These are phyloP conservation scores for Drosophila melanica DNA, from an alignment of 1,140 invertebrate species.

Conservation along the genomic window DNA sequence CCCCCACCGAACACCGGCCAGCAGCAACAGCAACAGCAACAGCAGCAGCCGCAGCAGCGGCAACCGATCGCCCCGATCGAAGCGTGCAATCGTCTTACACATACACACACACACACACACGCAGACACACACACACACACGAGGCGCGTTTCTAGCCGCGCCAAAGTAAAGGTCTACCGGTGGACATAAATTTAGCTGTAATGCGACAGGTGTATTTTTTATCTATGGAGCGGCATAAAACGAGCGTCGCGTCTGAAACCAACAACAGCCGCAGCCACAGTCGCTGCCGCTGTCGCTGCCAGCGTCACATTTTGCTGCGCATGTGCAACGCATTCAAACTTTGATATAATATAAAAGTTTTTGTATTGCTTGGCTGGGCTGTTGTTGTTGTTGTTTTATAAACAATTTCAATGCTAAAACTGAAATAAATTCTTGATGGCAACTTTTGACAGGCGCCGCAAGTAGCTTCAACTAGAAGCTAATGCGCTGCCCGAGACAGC, in stretches of 20 bases:
- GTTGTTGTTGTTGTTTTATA: constrained; percentile 37
- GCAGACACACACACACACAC: constrained; percentile 9
- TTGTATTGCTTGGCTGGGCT: background rate
- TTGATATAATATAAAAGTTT: constrained; percentile 68
- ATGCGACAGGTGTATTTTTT: constrained; percentile 83
- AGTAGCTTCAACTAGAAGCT: constrained; percentile 16
- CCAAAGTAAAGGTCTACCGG: constrained; percentile 82
- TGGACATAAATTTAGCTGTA: constrained; percentile 83
- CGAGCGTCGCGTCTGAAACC: constrained; percentile 47
- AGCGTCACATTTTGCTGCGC: constrained; percentile 48
- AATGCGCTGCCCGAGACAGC: constrained; percentile 10
- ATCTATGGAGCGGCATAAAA: constrained; percentile 79
- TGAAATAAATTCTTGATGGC: constrained; percentile 73
- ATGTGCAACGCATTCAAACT: constrained; percentile 76
- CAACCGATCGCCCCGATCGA: constrained; percentile 72
- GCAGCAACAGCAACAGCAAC: constrained; percentile 34
- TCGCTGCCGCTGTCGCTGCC: background rate
- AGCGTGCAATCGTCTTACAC: constrained; percentile 71
- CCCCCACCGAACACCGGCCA: constrained; percentile 68
- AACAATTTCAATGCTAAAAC: constrained; percentile 70
- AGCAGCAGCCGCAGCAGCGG: constrained; percentile 47
- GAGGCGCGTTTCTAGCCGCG: constrained; percentile 72
- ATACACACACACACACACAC: constrained; percentile 36
- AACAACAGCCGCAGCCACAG: constrained; percentile 30
- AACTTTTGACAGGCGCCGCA: constrained; percentile 68